Base-by-base conservation (phyloP, 2,797 vertebrate species). In the Phoxinus dragarum region DNA sequence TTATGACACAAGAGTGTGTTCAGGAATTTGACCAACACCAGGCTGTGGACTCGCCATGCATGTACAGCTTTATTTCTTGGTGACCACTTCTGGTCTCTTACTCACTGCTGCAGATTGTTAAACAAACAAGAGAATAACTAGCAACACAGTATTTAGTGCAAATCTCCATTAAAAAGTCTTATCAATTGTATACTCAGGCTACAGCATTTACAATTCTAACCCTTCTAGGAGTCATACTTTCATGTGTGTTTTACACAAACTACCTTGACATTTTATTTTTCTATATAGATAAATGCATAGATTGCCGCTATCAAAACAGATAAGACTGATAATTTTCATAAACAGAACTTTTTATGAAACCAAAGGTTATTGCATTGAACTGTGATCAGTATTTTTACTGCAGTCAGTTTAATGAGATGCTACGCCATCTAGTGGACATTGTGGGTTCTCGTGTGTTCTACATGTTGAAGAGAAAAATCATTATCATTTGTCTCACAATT, bases 351-450 rank as follows among this genome's bases (percentile, higher is more conserved):
- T 74, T 69, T 68, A n/a, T 17, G 12, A 74, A 14, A 31, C 14
- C 80, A 77, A 77, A 80, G 36, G 44, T 80, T 59, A 19, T 31
- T 72, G n/a, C 27, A 19, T 67, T 54, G 36, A 40, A 52, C 23
- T 14, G 34, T 68, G 27, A 34, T 44, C 7, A 34, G 1, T 40
- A n/a, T 7, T 69, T 84, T 42, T 56, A 44, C 76, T 38, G 74
- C 54, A 7, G 49, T 23, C 42, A 71, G 44, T 80, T 72, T 19
- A 54, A 38, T 54, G 52, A 52, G 34, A 31, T 47, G 7, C 61
- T 71, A n/a, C 44, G 81, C 84, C 89, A 80, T 76, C 87, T 87
- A 73, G 82, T 84, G 89, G 72, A 73, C 31, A 82, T 34, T 10
- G 67, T 4, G 17, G 4, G 23, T 40, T 23, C 54, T 67, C n/a